Conservation (phyloP, 2,797 vertebrate genomes). For the Menidia menidia region DNA sequence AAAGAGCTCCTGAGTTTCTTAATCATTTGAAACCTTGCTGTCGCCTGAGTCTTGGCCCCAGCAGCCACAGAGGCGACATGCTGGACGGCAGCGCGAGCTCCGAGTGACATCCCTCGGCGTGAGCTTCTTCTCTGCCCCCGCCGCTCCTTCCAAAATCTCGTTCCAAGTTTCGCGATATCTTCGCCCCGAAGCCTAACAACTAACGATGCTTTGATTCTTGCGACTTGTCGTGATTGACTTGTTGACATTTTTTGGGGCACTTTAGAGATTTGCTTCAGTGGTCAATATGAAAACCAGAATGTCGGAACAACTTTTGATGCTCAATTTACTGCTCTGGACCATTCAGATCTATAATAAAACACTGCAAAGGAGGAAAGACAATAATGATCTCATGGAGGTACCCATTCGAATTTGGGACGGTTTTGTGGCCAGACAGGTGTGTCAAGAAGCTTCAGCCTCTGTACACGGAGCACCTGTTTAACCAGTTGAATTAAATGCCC, state of each 20-base stretch:
- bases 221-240: neutral
- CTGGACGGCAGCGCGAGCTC: neutral
- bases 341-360: too few species aligned
- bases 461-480: too few species aligned
- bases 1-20: neutral
- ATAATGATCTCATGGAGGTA: too few species aligned
- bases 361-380: too few species aligned
- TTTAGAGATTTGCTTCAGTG: neutral
- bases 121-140: neutral
- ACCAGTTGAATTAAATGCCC: too few species aligned
- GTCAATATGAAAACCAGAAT: neutral
- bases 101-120: too few species aligned
- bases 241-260: neutral
- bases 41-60: conserved; percentile 2
- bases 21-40: conserved; percentile 1
- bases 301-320: neutral
- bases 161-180: conserved; percentile 47
- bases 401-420: too few species aligned
- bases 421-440: too few species aligned
- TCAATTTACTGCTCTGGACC: neutral
- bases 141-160: conserved; percentile 24
- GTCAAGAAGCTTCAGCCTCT: too few species aligned
- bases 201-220: too few species aligned
- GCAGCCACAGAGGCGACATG: conserved; percentile 41
- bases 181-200: too few species aligned